Conservation (phyloP, 23 tunicate species). For the Trididemnum nubilum region DNA sequence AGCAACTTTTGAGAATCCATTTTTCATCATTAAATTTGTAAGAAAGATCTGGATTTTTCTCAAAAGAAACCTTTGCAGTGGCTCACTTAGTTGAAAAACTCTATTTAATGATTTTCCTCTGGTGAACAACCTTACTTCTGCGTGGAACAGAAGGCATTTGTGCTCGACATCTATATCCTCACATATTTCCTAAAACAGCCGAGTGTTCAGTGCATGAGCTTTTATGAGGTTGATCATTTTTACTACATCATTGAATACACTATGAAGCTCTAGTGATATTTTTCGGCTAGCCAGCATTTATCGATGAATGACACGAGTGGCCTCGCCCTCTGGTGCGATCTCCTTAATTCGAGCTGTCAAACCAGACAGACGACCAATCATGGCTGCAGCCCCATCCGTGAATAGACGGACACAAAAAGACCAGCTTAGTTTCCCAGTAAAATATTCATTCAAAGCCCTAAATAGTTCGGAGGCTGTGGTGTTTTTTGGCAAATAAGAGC, state of each 20-base stretch:
- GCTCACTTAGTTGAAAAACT: too few relatives aligned
- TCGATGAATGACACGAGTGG: conserved; percentile 51
- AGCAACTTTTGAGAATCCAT: neutral
- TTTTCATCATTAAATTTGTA: neutral
- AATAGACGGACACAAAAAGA: conserved; percentile 52
- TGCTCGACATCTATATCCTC: too few relatives aligned
- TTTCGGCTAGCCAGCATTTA: too few relatives aligned
- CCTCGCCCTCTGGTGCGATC: conserved; percentile 9
- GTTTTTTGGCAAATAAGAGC: conserved; percentile 40
- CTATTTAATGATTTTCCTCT: too few relatives aligned
- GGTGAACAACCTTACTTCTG: too few relatives aligned
- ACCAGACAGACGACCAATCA: conserved; percentile 44
- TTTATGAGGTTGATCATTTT: conserved; percentile 43
- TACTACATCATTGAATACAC: conserved; percentile 45
- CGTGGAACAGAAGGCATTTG: too few relatives aligned
- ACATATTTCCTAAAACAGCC: too few relatives aligned
- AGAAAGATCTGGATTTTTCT: conserved; percentile 7
- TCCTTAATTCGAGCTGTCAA: conserved; percentile 53
- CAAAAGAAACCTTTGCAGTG: too few relatives aligned
- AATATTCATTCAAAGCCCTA: conserved; percentile 31
- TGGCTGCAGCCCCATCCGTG: conserved; percentile 70
- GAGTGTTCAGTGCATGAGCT: conserved; percentile 58
- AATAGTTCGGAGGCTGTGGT: conserved; percentile 52
- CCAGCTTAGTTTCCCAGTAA: conserved; percentile 32
- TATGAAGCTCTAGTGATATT: conserved; percentile 48